These are phyloP conservation scores for Ceratina australensis DNA, from an alignment of 1,140 invertebrate genomes.

Conservation along the genomic window DNA sequence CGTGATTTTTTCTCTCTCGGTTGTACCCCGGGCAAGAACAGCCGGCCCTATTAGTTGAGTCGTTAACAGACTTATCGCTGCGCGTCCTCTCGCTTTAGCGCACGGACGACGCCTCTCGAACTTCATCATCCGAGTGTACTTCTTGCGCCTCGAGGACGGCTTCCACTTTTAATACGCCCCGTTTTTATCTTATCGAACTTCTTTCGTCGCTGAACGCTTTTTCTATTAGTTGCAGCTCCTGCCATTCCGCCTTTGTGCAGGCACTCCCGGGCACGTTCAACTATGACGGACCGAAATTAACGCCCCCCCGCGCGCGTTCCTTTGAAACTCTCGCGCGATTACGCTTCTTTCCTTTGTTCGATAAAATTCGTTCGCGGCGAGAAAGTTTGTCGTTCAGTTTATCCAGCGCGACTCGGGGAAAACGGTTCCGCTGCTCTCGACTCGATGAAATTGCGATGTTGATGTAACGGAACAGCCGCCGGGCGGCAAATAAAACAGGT, in stretches of 20 bases:
- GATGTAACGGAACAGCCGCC: too few species aligned
- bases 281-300: slow-evolving; percentile 22
- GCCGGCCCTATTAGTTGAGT: slow-evolving; percentile 25
- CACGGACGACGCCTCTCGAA: slow-evolving; percentile 29
- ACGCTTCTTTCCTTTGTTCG: slow-evolving; percentile 17
- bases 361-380: slow-evolving; percentile 18
- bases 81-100: slow-evolving; percentile 44
- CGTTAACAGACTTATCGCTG: slow-evolving; percentile 61
- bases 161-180: slow-evolving; percentile 60
- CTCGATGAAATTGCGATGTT: neutral
- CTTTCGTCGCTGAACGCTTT: neutral
- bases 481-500: too few species aligned
- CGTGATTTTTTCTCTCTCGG: neutral
- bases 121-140: slow-evolving; percentile 15
- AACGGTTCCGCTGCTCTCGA: too few species aligned
- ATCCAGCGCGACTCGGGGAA: too few species aligned
- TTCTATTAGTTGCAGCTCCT: neutral
- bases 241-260: neutral
- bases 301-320: slow-evolving; percentile 1
- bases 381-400: neutral
- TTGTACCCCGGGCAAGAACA: slow-evolving; percentile 20
- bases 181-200: slow-evolving; percentile 56
- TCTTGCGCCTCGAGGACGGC: slow-evolving; percentile 46
- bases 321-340: slow-evolving; percentile 37
- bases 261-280: neutral